Evolutionary conservation across 2,888 invertebrate species (phyloP).

Genomic region (Frankliniella intonsa): DNA sequence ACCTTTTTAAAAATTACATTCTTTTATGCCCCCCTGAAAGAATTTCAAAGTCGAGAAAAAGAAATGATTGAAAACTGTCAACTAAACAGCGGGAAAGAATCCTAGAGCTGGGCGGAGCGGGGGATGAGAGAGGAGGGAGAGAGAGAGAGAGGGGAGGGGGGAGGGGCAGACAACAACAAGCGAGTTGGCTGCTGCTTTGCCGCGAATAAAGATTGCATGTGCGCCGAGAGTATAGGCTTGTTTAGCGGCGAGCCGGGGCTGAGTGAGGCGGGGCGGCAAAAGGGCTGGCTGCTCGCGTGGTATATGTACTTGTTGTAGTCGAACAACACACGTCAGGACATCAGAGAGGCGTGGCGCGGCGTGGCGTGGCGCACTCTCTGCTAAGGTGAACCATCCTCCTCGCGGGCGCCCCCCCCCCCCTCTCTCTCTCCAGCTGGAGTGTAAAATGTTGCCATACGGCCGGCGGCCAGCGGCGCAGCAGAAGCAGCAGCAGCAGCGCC

Average conservation of each 20-base stretch:
- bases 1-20: too few species aligned
- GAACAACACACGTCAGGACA: too few species aligned
- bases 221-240: too few species aligned
- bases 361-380: background rate
- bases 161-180: background rate
- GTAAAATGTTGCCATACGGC: background rate
- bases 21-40: too few species aligned
- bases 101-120: too few species aligned
- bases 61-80: too few species aligned
- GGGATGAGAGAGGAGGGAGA: background rate
- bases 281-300: too few species aligned
- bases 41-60: too few species aligned
- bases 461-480: background rate
- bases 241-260: background rate
- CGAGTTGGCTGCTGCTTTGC: too few species aligned
- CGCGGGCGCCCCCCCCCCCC: background rate
- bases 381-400: background rate
- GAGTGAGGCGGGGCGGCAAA: background rate
- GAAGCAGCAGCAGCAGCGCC: background rate
- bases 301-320: background rate
- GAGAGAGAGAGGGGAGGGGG: background rate
- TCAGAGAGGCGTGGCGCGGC: background rate
- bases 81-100: too few species aligned
- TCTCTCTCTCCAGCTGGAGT: background rate
- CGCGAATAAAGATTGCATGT: too few species aligned